Evolutionary conservation across 2,888 invertebrate species (phyloP).

Genomic region (Rhingia rostrata): DNA sequence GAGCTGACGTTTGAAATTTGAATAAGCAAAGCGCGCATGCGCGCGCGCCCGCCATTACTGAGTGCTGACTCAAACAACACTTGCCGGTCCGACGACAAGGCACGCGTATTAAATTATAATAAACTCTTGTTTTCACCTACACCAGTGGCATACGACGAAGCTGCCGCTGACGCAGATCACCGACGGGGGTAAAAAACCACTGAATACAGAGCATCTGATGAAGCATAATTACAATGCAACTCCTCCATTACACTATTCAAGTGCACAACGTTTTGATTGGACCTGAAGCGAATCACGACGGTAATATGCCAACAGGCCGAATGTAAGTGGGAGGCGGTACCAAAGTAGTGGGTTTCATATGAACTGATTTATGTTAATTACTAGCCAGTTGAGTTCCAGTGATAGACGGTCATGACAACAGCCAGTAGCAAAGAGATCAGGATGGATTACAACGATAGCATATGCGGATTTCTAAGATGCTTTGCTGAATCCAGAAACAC

Average conservation of each 20-base stretch:
- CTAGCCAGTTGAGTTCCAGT: conserved; percentile 67
- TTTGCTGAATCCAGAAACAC: neutral
- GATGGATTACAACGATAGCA: conserved; percentile 65
- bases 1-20: conserved; percentile 36
- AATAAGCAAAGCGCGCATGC: conserved; percentile 25
- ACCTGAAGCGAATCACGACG: conserved; percentile 73
- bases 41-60: conserved; percentile 6
- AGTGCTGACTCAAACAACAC: neutral
- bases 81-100: conserved; percentile 58
- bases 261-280: conserved; percentile 72
- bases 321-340: conserved; percentile 70
- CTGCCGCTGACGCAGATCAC: conserved; percentile 43
- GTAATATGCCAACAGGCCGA: conserved; percentile 68
- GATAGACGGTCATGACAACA: conserved; percentile 73
- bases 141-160: conserved; percentile 52
- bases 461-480: conserved; percentile 18
- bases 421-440: conserved; percentile 72
- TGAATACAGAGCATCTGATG: conserved; percentile 70
- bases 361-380: conserved; percentile 74
- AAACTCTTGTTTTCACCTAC: conserved; percentile 73
- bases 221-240: conserved; percentile 72
- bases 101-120: conserved; percentile 74
- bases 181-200: conserved; percentile 45
- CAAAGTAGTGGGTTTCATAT: conserved; percentile 69
- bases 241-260: conserved; percentile 73